Base-by-base conservation (phyloP, 1,140 invertebrate species). In the Zaprionus inermis region DNA sequence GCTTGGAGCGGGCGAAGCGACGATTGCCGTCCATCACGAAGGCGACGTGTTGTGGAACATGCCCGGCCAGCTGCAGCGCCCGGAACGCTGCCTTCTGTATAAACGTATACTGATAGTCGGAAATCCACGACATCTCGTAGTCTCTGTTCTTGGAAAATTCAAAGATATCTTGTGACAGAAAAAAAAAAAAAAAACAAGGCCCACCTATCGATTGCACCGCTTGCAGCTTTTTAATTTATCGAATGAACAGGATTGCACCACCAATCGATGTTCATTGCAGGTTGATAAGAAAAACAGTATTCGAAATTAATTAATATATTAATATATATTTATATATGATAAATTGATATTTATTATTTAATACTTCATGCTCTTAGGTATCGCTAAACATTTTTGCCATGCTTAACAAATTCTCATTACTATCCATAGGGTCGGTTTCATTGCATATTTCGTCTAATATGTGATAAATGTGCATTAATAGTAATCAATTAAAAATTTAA, bases 1-100 rank as follows among this genome's bases (percentile, higher is more conserved):
- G 94, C 41, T 95, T 94, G 5, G 84, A 84, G 91, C 97, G 97
- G 68, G 99, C 99, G 94, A 96, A 99, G 77, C 99, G 93, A 68
- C 99, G 94, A 93, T 99, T 99, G 18, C 99, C 99, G 93, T 99
- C 99, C 98, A 99, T 99, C 61, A 99, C 99, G 91, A 99, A 96
- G 1, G 98, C 98, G 61, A 99, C 94, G 93, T 99, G 98, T 78
- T 95, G 94, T 0, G 98, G 98, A 71, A 99, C 93, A 20, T 95
- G 93, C 6, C 98, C 98, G 69, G 94, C 95, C 14, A 63, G 12
- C 92, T 95, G 97, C 51, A 99, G 90, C 32, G 98, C 92, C 88
- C 95, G 95, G n/a, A 97, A 93, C 79, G 95, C 96, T 20, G 97
- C 93, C 52, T 94, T 93, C 93, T 98, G 96, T 59, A 97, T 91